These are phyloP conservation scores for Acanthopleura granulata DNA, from an alignment of 2,888 invertebrate species.

Conservation along the genomic window DNA sequence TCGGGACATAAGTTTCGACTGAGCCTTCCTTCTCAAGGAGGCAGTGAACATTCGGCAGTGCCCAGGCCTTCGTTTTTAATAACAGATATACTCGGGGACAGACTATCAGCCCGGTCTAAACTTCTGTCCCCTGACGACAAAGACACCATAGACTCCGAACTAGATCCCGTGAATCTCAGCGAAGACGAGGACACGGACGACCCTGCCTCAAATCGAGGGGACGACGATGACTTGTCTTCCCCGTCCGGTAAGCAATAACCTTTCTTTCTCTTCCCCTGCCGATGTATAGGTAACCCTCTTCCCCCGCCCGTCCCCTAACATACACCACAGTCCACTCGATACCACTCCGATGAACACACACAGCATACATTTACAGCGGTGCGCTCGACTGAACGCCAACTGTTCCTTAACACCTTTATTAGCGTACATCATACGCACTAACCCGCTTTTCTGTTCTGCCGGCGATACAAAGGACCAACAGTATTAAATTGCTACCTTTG, in stretches of 20 bases:
- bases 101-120: constrained; percentile 9
- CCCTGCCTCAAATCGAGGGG: neutral
- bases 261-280: no score
- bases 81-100: constrained; percentile 46
- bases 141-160: neutral
- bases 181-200: constrained; percentile 1
- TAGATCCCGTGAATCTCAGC: neutral
- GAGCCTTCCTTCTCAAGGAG: neutral
- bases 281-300: no score
- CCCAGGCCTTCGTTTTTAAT: constrained; percentile 46
- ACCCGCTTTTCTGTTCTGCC: no score
- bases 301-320: no score
- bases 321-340: no score
- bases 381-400: no score
- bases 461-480: no score
- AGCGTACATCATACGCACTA: no score
- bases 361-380: no score
- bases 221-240: constrained; percentile 5
- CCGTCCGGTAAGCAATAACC: neutral
- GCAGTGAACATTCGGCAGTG: constrained; percentile 18
- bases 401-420: no score
- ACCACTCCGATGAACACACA: no score
- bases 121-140: neutral
- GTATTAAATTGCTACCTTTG: no score
- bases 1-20: neutral